Conservation (phyloP, 2,888 invertebrate genomes). For the Exocentrus adspersus region DNA sequence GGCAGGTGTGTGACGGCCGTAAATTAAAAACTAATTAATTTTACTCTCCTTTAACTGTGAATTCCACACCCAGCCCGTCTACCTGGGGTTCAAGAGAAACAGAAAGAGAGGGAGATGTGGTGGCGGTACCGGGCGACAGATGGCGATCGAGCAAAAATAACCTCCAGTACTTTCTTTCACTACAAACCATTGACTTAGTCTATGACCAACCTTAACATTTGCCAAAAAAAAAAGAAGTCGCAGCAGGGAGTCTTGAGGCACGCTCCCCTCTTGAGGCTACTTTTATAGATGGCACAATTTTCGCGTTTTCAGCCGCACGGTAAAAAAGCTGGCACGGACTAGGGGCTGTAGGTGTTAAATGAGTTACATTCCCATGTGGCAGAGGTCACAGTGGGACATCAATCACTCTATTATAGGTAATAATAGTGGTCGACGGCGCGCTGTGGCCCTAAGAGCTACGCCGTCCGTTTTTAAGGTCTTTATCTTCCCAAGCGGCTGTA, state of each 20-base stretch:
- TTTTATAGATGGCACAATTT: too few relatives aligned
- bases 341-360: constrained; percentile 58
- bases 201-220: too few relatives aligned
- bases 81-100: too few relatives aligned
- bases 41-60: constrained; percentile 39
- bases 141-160: too few relatives aligned
- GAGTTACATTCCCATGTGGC: constrained; percentile 58
- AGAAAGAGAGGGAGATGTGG: too few relatives aligned
- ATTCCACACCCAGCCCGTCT: constrained; percentile 41
- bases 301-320: too few relatives aligned
- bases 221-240: too few relatives aligned
- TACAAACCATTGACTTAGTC: too few relatives aligned
- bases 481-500: neutral
- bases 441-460: constrained; percentile 23
- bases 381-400: constrained; percentile 60
- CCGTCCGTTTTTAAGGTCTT: constrained; percentile 13
- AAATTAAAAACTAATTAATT: constrained; percentile 53
- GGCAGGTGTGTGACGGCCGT: constrained; percentile 49
- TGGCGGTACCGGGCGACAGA: too few relatives aligned
- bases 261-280: too few relatives aligned
- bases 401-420: constrained; percentile 61
- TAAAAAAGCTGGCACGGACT: constrained; percentile 24
- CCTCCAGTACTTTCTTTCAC: too few relatives aligned
- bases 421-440: constrained; percentile 51
- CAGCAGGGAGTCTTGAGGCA: too few relatives aligned